Evolutionary conservation across 1,140 invertebrate species (phyloP).

Genomic region (Monomorium pharaonis): DNA sequence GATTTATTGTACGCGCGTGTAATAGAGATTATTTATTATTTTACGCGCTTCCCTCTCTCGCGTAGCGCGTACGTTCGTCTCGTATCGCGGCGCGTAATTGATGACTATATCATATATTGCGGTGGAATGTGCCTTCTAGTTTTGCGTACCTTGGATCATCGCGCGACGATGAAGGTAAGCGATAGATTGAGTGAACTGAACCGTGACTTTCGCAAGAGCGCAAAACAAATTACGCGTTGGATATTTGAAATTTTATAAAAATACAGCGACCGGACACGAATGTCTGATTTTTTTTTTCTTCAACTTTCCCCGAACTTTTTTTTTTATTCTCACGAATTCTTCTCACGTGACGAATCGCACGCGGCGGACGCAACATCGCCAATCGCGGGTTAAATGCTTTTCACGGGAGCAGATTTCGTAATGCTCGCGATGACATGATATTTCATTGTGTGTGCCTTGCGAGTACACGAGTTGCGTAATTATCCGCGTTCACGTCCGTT

Average conservation of each 20-base stretch:
- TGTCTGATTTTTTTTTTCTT: not conserved
- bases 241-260: not conserved
- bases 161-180: not conserved
- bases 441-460: constrained; percentile 67
- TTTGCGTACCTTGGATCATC: not conserved
- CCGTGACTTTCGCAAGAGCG: not conserved
- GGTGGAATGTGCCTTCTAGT: constrained; percentile 25
- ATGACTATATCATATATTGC: constrained; percentile 35
- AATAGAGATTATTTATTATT: constrained; percentile 52
- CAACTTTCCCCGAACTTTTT: not conserved
- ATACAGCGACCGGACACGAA: not conserved
- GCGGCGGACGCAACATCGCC: not conserved
- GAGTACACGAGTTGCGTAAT: constrained; percentile 63
- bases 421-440: constrained; percentile 63
- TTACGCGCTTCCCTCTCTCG: not conserved
- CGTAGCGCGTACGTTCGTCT: not conserved
- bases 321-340: not conserved
- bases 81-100: constrained; percentile 8
- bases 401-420: constrained; percentile 27
- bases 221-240: not conserved
- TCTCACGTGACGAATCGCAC: not conserved
- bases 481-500: constrained; percentile 54
- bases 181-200: not conserved
- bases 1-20: constrained; percentile 38
- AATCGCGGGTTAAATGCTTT: constrained; percentile 22